Conservation (phyloP, 2,888 invertebrate genomes). For the Itoplectis maculator region DNA sequence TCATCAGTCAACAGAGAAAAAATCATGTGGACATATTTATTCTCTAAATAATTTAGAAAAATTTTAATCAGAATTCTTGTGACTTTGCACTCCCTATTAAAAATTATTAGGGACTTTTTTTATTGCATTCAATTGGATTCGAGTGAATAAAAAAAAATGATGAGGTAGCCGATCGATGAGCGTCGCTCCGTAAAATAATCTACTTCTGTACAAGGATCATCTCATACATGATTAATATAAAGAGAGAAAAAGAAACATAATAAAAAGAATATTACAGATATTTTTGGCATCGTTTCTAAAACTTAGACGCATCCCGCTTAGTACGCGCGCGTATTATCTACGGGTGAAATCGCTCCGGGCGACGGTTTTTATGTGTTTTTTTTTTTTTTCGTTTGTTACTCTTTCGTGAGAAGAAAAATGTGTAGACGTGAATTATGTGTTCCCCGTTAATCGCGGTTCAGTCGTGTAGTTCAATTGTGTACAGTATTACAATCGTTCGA, state of each 20-base stretch:
- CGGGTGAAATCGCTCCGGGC: conserved; percentile 44
- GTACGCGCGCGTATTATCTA: conserved; percentile 25
- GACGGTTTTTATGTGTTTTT: neutral
- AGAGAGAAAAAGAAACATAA: conserved; percentile 26
- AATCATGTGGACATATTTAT: no score
- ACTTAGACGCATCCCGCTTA: conserved; percentile 49
- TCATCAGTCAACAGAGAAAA: neutral
- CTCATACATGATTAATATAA: conserved; percentile 12
- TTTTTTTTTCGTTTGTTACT: conserved; percentile 1
- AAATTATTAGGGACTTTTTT: neutral
- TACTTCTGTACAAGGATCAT: conserved; percentile 44
- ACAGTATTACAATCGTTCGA: conserved; percentile 48
- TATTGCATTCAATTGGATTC: no score
- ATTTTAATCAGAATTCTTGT: neutral
- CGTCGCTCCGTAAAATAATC: neutral
- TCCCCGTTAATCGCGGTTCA: conserved; percentile 56
- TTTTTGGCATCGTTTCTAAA: conserved; percentile 67
- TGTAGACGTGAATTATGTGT: conserved; percentile 29
- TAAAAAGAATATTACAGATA: conserved; percentile 57
- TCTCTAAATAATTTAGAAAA: neutral
- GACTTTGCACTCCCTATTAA: neutral
- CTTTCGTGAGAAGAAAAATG: conserved; percentile 2
- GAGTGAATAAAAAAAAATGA: neutral
- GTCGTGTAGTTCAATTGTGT: conserved; percentile 45
- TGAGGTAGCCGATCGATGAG: neutral